These are phyloP conservation scores for Dendrocopos noguchii DNA, from an alignment of 2,113 vertebrate genomes.

Conservation along the genomic window DNA sequence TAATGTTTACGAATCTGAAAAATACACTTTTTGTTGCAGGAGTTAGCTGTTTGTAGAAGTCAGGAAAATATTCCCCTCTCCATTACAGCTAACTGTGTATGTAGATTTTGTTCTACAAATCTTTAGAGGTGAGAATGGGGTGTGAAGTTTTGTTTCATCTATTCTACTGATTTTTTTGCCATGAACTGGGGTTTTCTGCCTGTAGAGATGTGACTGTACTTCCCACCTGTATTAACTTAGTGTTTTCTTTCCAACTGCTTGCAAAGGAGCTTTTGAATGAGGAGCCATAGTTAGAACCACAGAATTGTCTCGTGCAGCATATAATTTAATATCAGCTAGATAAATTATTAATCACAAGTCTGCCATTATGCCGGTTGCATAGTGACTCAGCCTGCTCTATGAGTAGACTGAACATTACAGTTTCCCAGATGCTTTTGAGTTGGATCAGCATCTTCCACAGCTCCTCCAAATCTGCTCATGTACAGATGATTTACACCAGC, in stretches of 20 bases:
- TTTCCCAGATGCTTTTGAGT: slow-evolving; percentile 14
- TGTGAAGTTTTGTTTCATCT: neutral
- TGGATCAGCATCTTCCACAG: neutral
- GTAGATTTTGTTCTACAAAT: neutral
- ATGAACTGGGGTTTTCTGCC: neutral
- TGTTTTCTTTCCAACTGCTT: neutral
- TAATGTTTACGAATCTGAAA: neutral
- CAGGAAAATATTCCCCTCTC: neutral
- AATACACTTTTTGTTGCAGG: neutral
- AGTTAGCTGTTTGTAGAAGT: neutral
- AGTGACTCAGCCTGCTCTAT: slow-evolving; percentile 38
- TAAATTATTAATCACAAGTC: slow-evolving; percentile 47
- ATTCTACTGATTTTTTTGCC: neutral
- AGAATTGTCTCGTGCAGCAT: neutral
- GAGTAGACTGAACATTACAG: slow-evolving; percentile 9
- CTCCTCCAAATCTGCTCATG: neutral
- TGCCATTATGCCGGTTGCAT: neutral
- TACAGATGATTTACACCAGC: neutral
- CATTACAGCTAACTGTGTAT: neutral
- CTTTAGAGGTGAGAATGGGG: neutral
- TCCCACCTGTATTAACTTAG: neutral
- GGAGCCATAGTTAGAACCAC: neutral
- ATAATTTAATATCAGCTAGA: slow-evolving; percentile 34
- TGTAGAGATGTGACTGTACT: neutral
- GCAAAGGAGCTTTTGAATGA: slow-evolving; percentile 31